A percentile compares a stretch with the other conserved stretches of the same genome.
Conservation (phyloP, 2,113 vertebrate species). For the Nyctibius bracteatus region DNA sequence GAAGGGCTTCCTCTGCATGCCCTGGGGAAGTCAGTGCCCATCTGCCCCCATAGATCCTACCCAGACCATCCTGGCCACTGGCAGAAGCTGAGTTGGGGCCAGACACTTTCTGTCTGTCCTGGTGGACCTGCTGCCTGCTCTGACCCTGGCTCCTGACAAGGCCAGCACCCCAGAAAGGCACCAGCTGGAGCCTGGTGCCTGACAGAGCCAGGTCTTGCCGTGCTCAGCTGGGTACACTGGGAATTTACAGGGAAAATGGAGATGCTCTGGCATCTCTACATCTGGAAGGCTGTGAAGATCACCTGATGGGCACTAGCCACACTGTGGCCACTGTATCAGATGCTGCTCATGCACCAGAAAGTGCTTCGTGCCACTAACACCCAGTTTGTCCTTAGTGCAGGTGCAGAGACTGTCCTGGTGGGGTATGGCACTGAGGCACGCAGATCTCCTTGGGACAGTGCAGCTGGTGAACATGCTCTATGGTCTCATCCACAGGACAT, state of each 20-base stretch:
- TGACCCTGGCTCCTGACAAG: neutral
- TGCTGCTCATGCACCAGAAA: neutral
- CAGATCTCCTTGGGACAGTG: neutral
- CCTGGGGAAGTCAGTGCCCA: neutral
- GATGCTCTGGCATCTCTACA: neutral
- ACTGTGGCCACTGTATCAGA: neutral
- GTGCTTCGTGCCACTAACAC: neutral
- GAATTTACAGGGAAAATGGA: neutral
- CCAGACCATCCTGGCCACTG: neutral
- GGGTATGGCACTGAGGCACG: rapidly evolving
- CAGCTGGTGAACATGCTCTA: neutral
- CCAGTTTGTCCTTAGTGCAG: neutral
- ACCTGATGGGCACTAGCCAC: neutral
- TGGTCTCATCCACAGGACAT: neutral
- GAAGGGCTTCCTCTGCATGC: neutral
- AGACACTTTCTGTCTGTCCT: neutral
- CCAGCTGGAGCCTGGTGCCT: neutral
- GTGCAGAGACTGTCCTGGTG: neutral
- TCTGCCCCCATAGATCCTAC: neutral
- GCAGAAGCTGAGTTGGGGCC: neutral
- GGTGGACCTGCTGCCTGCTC: neutral
- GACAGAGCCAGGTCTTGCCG: neutral
- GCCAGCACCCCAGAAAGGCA: neutral
- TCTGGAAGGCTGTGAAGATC: neutral
- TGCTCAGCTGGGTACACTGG: neutral